Evolutionary conservation across 1,140 invertebrate genomes (phyloP), one percentile per base, ranked within the genome.

Genomic region (Euborellia annulipes): DNA sequence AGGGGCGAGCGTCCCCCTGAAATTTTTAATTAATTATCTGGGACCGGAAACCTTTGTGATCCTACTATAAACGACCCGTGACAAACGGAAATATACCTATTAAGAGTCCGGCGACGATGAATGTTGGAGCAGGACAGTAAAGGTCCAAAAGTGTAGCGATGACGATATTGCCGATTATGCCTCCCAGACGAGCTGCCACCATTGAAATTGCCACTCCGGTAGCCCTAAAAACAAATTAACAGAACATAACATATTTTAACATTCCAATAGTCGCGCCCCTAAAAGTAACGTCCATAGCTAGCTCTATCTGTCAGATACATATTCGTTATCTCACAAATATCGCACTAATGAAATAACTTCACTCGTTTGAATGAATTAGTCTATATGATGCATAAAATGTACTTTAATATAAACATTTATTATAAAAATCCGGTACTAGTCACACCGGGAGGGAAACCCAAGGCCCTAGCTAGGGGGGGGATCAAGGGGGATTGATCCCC

Each of bases 141-240:
- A 76, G 67, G 63, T 88, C 84, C 52, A 88, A 58, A 23, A 88
- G 66, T 50, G 79, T 75, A 36, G 83, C 83, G 52, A 88, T 86
- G 36, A 86, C 82, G 50, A 88, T 80, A 65, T 87, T 88, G 40
- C 84, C 84, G 58, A 87, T 82, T 54, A 88, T 86, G 50, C 83
- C 84, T 50, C 82, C 84, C 21, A 88, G 66, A 43, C 84, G 70
- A 8, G 84, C 84, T 1, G 83, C 83, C 6, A 86, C 82, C 82
- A 88, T 86, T 0, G 83, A 86, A 50, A 88, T 76, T 17, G 84
- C 83, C 47, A 88, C 82, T 51, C 83, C 84, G 17, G 84, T 88
- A 21, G 83, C 83, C 52, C 84, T 79, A 61, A 34, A 58, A 60
- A 48, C 38, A 50, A 38, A 41, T 38, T 43, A 45, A 38, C 18